Evolutionary conservation across 2,113 vertebrate species (phyloP).

Genomic region (Craseonycteris thonglongyai): DNA sequence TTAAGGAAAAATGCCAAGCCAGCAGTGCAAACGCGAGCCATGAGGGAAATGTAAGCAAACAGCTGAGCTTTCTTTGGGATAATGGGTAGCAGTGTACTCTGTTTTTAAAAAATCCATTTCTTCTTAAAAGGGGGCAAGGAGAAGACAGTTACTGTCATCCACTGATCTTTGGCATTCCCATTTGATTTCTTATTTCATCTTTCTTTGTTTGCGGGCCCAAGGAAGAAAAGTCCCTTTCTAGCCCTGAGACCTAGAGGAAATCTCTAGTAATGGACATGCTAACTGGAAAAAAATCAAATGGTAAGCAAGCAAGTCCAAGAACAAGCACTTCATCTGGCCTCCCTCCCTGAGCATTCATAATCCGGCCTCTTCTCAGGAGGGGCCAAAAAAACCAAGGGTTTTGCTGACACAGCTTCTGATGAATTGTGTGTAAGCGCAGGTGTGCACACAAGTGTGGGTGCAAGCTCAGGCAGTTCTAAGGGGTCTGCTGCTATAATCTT

Average conservation of each 20-base stretch:
- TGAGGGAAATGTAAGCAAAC: not conserved
- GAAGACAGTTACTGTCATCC: not conserved
- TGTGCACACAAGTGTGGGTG: fast-evolving
- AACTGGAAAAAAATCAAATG: slow-evolving; percentile 17
- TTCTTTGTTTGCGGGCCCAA: not conserved
- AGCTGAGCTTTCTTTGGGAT: not conserved
- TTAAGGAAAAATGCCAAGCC: not conserved
- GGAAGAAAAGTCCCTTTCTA: not conserved
- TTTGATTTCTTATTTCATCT: not conserved
- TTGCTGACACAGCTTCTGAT: not conserved
- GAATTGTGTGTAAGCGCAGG: not conserved
- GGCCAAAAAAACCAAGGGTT: not conserved
- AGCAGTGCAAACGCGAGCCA: not conserved
- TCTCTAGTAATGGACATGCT: slow-evolving; percentile 1
- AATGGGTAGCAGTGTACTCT: not conserved
- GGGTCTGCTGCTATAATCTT: not conserved
- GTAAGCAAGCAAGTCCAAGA: not conserved
- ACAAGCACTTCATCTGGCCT: not conserved
- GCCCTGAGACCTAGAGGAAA: slow-evolving; percentile 3
- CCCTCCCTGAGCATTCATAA: not conserved
- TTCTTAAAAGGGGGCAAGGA: not conserved
- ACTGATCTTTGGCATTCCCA: not conserved
- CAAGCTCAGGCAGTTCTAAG: fast-evolving
- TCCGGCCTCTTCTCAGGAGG: not conserved
- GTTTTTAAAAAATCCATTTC: slow-evolving; percentile 38